Percentiles rank a stretch among this genome's conserved stretches.
Evolutionary conservation across 2,888 invertebrate genomes (phyloP).

Genomic region (Melolontha melolontha): DNA sequence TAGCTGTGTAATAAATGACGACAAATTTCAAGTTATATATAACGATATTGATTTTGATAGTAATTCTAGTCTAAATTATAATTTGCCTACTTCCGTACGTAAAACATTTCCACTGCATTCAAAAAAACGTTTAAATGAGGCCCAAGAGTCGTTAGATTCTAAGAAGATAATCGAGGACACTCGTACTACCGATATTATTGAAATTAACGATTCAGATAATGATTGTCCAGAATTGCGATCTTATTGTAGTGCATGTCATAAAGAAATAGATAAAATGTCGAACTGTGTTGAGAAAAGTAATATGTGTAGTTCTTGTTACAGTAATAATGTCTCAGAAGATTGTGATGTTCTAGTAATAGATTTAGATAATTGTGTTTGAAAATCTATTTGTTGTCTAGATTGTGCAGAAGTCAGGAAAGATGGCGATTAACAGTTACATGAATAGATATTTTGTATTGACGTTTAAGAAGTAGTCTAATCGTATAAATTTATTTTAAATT

Average conservation of each 20-base stretch:
- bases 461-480: too few species aligned
- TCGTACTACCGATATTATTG: constrained; percentile 10
- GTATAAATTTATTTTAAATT: too few species aligned
- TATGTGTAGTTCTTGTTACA: constrained; percentile 1
- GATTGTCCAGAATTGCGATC: background rate
- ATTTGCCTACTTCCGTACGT: too few species aligned
- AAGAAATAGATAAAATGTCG: background rate
- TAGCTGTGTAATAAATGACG: background rate
- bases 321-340: background rate
- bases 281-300: background rate
- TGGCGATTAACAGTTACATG: too few species aligned
- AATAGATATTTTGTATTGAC: too few species aligned
- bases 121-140: background rate
- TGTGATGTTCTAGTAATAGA: constrained; percentile 17
- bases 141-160: background rate
- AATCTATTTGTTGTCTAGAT: background rate
- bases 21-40: constrained; percentile 21
- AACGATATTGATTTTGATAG: constrained; percentile 38
- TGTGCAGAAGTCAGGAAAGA: too few species aligned
- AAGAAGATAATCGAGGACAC: background rate
- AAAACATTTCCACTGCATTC: too few species aligned
- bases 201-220: constrained; percentile 36
- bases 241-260: background rate
- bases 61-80: background rate
- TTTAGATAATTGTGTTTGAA: constrained; percentile 1